A percentile compares a stretch with the other conserved stretches of the same genome.
These are phyloP conservation scores for Manis pentadactyla DNA, from an alignment of 2,797 vertebrate species.

Conservation along the genomic window DNA sequence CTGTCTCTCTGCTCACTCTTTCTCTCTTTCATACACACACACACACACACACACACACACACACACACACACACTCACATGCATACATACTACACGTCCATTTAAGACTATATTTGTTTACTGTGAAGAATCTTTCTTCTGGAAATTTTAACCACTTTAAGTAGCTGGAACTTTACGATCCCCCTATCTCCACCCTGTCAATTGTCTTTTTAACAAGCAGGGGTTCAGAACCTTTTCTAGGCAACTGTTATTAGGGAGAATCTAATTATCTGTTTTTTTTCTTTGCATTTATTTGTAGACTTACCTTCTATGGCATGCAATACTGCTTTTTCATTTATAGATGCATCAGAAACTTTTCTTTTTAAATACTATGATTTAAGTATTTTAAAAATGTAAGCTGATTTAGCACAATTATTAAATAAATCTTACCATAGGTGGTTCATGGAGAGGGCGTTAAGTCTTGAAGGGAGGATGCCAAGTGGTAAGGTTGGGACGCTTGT, in stretches of 20 bases:
- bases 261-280: background rate
- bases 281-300: background rate
- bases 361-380: background rate
- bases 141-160: background rate
- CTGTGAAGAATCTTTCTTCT: background rate
- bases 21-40: background rate
- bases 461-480: fast-evolving
- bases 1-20: no score
- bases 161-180: no score
- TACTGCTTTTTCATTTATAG: background rate
- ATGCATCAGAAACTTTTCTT: background rate
- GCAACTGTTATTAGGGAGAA: background rate
- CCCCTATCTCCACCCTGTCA: background rate
- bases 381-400: background rate
- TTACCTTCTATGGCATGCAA: background rate
- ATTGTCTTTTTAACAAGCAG: background rate
- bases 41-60: no score
- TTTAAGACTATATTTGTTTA: background rate
- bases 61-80: background rate
- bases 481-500: background rate
- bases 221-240: background rate
- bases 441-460: background rate
- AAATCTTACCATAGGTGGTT: background rate
- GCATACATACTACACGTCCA: background rate
- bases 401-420: background rate